A percentile compares a stretch with the other conserved stretches of the same genome.
Conservation (phyloP, 2,797 vertebrate genomes). For the Argya squamiceps region DNA sequence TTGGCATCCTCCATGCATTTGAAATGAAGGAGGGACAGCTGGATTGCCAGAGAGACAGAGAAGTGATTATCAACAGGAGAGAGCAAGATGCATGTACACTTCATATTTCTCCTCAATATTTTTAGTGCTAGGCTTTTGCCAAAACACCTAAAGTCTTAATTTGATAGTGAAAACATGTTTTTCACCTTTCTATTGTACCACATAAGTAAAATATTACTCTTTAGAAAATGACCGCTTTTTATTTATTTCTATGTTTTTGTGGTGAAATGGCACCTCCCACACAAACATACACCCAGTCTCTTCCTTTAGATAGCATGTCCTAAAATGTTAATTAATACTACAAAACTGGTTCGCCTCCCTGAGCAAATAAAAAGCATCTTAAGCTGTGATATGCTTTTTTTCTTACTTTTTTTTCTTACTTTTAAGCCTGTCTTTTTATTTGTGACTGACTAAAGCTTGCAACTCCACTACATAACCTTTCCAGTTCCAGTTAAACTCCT, state of each 20-base stretch:
- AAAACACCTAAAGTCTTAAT: background rate
- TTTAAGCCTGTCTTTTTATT: background rate
- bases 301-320: background rate
- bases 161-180: background rate
- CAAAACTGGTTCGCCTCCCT: background rate
- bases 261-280: background rate
- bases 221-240: background rate
- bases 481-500: background rate
- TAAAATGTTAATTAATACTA: conserved; percentile 46
- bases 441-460: background rate
- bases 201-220: background rate
- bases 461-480: background rate
- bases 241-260: background rate
- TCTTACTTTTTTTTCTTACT: background rate
- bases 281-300: background rate
- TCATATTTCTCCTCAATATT: background rate
- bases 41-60: background rate
- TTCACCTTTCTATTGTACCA: background rate
- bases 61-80: background rate
- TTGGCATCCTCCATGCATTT: background rate
- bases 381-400: background rate
- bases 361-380: background rate
- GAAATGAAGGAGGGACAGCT: background rate
- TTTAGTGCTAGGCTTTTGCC: background rate
- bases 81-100: background rate